phyloP scores from a whole-genome alignment of 2,797 vertebrate genomes.

The Tadarida brasiliensis region DNA sequence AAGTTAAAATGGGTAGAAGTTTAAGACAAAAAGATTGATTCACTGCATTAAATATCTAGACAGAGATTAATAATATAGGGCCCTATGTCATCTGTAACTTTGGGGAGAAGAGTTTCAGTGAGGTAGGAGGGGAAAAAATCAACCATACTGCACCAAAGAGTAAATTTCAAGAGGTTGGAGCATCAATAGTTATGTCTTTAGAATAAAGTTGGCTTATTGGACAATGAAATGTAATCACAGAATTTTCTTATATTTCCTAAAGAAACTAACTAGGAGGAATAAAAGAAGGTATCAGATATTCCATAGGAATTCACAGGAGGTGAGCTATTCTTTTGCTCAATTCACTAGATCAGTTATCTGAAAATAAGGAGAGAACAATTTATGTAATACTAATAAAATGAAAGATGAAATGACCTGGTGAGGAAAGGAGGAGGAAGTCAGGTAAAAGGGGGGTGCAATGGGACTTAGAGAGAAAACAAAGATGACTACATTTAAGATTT shows the following conservation, averaged over 20 bases:
- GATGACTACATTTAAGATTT: not conserved
- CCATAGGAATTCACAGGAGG: not conserved
- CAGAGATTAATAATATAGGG: not conserved
- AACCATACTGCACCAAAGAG: not conserved
- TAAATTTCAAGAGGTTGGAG: not conserved
- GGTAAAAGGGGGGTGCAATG: not conserved
- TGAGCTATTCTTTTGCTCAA: not conserved
- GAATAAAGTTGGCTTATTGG: not conserved
- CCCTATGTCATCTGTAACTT: not conserved
- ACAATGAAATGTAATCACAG: not conserved
- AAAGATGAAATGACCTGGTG: not conserved
- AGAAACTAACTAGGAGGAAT: slow-evolving; percentile 18
- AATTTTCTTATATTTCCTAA: not conserved
- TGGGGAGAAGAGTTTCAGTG: not conserved
- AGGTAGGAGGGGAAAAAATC: not conserved
- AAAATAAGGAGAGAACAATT: not conserved
- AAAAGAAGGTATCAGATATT: not conserved
- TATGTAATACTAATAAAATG: slow-evolving; percentile 5
- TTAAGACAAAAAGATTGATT: not conserved
- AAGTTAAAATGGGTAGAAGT: not conserved
- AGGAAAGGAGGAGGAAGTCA: not conserved
- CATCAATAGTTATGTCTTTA: not conserved
- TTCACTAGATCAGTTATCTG: not conserved
- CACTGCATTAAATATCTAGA: not conserved
- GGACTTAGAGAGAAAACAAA: not conserved